Evolutionary conservation across 1,140 invertebrate genomes (phyloP).

Genomic region (Notospermus geniculatus): DNA sequence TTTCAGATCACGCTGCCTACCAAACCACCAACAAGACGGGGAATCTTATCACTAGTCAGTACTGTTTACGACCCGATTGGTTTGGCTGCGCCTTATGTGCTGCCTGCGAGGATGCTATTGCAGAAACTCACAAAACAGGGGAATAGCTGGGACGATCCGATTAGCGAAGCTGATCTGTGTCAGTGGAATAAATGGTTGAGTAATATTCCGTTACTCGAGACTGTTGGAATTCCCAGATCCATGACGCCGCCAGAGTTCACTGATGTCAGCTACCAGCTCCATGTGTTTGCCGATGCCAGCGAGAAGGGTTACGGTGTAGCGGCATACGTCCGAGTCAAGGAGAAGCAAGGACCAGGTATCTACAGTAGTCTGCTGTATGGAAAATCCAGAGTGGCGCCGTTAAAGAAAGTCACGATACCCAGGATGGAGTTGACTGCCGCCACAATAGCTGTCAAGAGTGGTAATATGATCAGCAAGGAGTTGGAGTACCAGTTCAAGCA

Average conservation of each 20-base stretch:
- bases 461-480: slow-evolving; percentile 6
- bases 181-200: slow-evolving; percentile 13
- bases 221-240: slow-evolving; percentile 8
- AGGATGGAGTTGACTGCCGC: slow-evolving; percentile 18
- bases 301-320: slow-evolving; percentile 14
- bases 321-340: slow-evolving; percentile 3
- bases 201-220: slow-evolving; percentile 7
- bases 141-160: slow-evolving; percentile 19
- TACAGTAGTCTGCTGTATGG: neutral
- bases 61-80: slow-evolving; percentile 22
- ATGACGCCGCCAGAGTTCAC: slow-evolving; percentile 6
- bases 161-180: neutral
- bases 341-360: neutral
- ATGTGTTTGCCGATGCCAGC: slow-evolving; percentile 7
- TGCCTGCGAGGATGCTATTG: slow-evolving; percentile 16
- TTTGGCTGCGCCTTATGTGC: slow-evolving; percentile 15
- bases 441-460: neutral
- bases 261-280: slow-evolving; percentile 1
- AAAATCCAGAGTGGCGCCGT: slow-evolving; percentile 5
- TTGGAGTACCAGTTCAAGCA: neutral
- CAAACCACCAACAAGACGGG: slow-evolving; percentile 10
- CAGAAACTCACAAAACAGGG: slow-evolving; percentile 14
- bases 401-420: neutral
- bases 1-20: slow-evolving; percentile 2
- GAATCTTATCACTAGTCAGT: slow-evolving; percentile 17